Base-by-base conservation (phyloP, 2,113 vertebrate species). In the Trogon surrucura region DNA sequence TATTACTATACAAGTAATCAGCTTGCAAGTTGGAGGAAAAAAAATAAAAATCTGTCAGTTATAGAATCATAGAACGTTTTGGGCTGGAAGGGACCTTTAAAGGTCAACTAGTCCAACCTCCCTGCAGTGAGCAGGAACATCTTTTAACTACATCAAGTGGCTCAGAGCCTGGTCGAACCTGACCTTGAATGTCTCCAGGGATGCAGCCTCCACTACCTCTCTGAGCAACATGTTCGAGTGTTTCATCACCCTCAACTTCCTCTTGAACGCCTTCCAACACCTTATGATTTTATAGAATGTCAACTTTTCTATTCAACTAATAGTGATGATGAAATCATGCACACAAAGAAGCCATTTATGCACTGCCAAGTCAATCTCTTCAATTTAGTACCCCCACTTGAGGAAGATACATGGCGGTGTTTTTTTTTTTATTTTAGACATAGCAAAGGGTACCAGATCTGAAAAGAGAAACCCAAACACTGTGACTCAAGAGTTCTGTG, bases 221-320 rank as follows among this genome's bases (percentile, higher is more conserved):
- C 36, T 36, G 36, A 9, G 36, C 36, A 36, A 36, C 36, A 36
- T 36, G 36, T 36, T 36, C 36, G 36, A 36, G 36, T 36, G 36
- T 36, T 36, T 36, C 36, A 36, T 9, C 36, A 36, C 36, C 36
- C 36, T 36, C 36, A 41, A 41, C 41, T 41, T 41, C 41, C 13
- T 41, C 41, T 11, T 41, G 41, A 41, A 36, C 36, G 19, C 16
- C 11, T 72, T 72, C 48, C 36, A 69, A 29, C 10, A 67, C 27
- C 9, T 25, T 34, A 27, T 0, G 0, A 47, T 23, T 80, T 30
- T 65, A 9, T 11, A 67, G 47, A 47, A 51, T 74, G 16, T 56
- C 16, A 67, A 32, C 26, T 77, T 81, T 71, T 65, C 17, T 32
- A 57, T 50, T 61, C n/a, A 41, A 9, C 57, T 72, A 51, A 53